These are phyloP conservation scores for Podarcis lilfordi DNA, from an alignment of 2,797 vertebrate species.

Conservation along the genomic window DNA sequence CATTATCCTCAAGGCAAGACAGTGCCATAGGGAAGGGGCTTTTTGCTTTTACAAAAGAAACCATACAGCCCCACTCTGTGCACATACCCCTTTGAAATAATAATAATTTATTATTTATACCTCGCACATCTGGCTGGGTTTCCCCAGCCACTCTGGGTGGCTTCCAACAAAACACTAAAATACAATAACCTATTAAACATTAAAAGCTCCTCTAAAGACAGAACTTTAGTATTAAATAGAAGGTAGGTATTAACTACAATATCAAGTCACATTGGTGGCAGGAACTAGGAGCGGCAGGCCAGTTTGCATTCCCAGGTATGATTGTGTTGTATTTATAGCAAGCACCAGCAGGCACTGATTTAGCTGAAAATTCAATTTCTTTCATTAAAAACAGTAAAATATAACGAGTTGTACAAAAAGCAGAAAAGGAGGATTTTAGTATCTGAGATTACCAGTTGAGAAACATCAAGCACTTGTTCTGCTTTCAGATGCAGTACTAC, in stretches of 20 bases:
- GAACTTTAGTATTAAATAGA: constrained; percentile 3
- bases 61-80: not conserved
- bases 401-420: constrained; percentile 69
- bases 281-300: constrained; percentile 8
- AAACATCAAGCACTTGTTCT: constrained; percentile 34
- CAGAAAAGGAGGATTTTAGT: constrained; percentile 26
- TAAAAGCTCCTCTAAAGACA: not conserved
- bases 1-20: too few species aligned
- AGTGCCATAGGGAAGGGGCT: not conserved
- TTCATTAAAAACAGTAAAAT: constrained; percentile 40
- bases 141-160: too few species aligned
- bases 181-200: too few species aligned
- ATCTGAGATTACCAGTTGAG: constrained; percentile 36
- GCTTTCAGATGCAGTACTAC: not conserved
- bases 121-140: too few species aligned
- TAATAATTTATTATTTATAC: too few species aligned
- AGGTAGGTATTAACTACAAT: constrained; percentile 31
- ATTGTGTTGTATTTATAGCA: constrained; percentile 7
- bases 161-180: too few species aligned
- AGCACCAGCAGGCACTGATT: constrained; percentile 27
- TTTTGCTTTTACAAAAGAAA: not conserved
- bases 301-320: constrained; percentile 1
- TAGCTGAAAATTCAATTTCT: constrained; percentile 40
- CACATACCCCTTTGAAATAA: not conserved
- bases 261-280: constrained; percentile 38